These are phyloP conservation scores for Aphis gossypii DNA, from an alignment of 1,140 invertebrate genomes.

Conservation along the genomic window DNA sequence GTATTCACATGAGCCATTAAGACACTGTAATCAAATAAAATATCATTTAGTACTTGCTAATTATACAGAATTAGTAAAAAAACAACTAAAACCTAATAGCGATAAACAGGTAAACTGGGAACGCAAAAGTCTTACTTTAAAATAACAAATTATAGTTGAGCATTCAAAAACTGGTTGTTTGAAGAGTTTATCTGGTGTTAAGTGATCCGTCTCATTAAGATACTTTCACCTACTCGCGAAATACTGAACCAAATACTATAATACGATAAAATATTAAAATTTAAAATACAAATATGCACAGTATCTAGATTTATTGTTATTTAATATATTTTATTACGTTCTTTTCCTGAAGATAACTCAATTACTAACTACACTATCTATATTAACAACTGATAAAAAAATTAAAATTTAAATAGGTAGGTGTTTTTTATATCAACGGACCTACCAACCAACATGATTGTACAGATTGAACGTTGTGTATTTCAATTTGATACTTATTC, in stretches of 20 bases:
- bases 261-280: not conserved
- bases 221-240: not conserved
- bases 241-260: not conserved
- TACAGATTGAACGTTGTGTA: not conserved
- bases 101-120: not conserved
- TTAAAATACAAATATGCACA: not conserved
- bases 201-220: not conserved
- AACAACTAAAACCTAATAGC: not conserved
- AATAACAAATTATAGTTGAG: not conserved
- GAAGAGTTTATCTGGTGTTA: not conserved
- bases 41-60: not conserved
- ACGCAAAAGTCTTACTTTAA: not conserved
- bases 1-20: conserved; percentile 45
- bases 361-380: not conserved
- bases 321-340: not conserved
- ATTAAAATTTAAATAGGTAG: not conserved
- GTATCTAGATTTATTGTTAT: not conserved
- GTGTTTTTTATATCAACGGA: not conserved
- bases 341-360: not conserved
- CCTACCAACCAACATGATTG: not conserved
- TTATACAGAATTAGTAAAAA: not conserved
- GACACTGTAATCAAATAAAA: not conserved
- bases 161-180: not conserved
- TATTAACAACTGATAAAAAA: not conserved
- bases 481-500: not conserved